Conservation (phyloP, 2,888 invertebrate genomes). For the Pollenia labialis region DNA sequence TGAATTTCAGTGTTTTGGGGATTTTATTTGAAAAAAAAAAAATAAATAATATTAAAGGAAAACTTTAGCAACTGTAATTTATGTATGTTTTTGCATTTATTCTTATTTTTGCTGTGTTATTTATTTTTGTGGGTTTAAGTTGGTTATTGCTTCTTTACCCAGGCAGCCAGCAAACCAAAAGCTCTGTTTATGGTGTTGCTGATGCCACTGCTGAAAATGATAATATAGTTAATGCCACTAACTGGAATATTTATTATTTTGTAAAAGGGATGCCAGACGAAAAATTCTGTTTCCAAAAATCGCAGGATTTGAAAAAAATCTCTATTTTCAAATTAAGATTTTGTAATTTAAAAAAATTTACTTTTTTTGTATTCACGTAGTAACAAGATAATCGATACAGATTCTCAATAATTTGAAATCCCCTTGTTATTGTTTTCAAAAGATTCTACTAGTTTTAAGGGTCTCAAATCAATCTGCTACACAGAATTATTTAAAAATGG, state of each 20-base stretch:
- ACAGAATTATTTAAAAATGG: no score
- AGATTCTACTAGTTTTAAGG: no score
- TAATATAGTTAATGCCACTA: conserved; percentile 26
- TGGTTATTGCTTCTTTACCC: conserved; percentile 60
- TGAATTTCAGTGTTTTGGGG: conserved; percentile 4
- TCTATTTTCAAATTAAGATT: no score
- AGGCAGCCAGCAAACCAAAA: conserved; percentile 24
- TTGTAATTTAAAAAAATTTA: no score
- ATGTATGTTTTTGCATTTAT: neutral
- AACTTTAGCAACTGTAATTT: conserved; percentile 20
- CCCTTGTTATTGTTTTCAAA: no score
- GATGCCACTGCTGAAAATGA: neutral
- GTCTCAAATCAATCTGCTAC: no score
- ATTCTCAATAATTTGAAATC: no score
- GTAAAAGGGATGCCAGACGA: no score
- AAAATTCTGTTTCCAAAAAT: no score
- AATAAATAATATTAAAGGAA: conserved; percentile 13
- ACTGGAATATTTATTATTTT: neutral
- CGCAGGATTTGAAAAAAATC: no score
- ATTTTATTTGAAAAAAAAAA: conserved; percentile 9
- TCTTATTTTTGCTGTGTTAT: neutral
- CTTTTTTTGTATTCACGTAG: no score
- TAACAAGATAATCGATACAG: no score
- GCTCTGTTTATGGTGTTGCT: neutral
- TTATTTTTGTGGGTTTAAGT: conserved; percentile 26